Percentiles rank a stretch among this genome's conserved stretches.
Conservation (phyloP, 2,113 vertebrate genomes). For the Cyphomyrus discorhynchus region DNA sequence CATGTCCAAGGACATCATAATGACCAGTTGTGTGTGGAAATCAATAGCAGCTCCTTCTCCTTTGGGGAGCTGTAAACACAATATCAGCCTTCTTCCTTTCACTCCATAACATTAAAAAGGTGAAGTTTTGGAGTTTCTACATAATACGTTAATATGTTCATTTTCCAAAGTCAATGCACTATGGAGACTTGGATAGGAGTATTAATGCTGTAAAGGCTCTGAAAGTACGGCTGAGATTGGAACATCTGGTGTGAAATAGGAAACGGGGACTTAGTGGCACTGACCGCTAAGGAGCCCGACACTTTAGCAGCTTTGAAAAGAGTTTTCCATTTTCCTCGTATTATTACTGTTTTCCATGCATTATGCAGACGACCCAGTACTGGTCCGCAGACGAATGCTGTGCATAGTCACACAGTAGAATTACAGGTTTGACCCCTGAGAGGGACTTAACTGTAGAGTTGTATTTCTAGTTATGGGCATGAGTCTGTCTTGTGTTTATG, state of each 20-base stretch:
- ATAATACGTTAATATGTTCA: not conserved
- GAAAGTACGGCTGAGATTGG: not conserved
- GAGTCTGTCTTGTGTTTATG: slow-evolving; percentile 21
- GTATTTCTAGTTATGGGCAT: not conserved
- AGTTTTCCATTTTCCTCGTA: not conserved
- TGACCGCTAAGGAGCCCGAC: not conserved
- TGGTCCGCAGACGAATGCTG: not conserved
- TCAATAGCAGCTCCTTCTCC: not conserved
- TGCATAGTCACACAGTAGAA: not conserved
- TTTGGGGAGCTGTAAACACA: not conserved
- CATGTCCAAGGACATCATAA: not conserved
- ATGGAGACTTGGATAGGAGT: not conserved
- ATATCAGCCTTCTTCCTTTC: not conserved
- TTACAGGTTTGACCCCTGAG: not conserved
- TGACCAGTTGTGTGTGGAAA: not conserved
- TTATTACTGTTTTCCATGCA: not conserved
- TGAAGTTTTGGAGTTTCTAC: no score
- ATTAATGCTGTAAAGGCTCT: not conserved
- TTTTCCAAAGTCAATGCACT: not conserved
- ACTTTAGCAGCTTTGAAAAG: not conserved
- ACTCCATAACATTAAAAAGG: not conserved
- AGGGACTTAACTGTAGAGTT: not conserved
- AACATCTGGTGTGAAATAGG: not conserved
- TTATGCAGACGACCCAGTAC: not conserved
- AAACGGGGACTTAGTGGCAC: not conserved